A percentile compares a stretch with the other conserved stretches of the same genome.
These are phyloP conservation scores for Temnopleurus reevesii DNA, from an alignment of 53 echinoderm and acorn worm genomes.

Conservation along the genomic window DNA sequence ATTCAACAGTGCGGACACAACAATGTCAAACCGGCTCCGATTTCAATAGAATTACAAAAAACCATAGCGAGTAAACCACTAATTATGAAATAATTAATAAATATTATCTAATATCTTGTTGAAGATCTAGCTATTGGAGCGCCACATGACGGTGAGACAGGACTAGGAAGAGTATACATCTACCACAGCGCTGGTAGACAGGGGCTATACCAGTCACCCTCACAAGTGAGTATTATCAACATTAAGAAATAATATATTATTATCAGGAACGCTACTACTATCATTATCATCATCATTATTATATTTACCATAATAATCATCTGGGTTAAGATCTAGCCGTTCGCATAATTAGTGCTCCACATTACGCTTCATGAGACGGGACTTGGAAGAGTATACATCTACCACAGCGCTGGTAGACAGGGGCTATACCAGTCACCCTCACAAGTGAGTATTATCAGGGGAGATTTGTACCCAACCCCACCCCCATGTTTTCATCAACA, in stretches of 20 bases:
- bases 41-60: no score
- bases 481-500: no score
- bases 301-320: no score
- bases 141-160: slow-evolving; percentile 69
- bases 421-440: slow-evolving; percentile 61
- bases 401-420: slow-evolving; percentile 65
- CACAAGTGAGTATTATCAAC: slow-evolving; percentile 66
- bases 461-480: no score
- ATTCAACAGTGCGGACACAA: no score
- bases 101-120: background rate
- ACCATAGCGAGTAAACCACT: no score
- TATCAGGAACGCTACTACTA: no score
- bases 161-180: slow-evolving; percentile 77
- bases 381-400: slow-evolving; percentile 81
- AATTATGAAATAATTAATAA: no score
- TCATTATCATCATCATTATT: no score
- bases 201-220: slow-evolving; percentile 56
- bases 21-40: no score
- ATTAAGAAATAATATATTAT: no score
- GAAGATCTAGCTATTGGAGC: slow-evolving; percentile 89
- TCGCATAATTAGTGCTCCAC: slow-evolving; percentile 85
- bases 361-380: slow-evolving; percentile 66
- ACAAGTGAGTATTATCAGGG: slow-evolving; percentile 74
- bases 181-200: slow-evolving; percentile 69
- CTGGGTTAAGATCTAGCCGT: slow-evolving; percentile 95